Base-by-base conservation (phyloP, 2,888 invertebrate species). In the Tetanocera ferruginea region DNA sequence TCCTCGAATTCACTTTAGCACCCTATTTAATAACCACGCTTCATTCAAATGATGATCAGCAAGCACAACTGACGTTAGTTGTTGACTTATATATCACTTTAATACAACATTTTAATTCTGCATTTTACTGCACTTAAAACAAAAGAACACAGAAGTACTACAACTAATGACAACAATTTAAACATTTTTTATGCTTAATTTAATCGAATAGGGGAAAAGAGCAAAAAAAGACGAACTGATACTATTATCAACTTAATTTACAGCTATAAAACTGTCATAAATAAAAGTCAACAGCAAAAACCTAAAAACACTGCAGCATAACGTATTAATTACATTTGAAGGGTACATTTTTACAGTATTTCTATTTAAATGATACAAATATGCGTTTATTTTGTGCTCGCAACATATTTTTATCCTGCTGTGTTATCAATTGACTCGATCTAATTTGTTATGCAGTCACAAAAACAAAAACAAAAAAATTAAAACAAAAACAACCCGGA, bases 251-350 rank as follows among this genome's bases (percentile, higher is more conserved):
- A 37, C 25, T 52, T 75, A 75, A 75, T 75, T 75, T 75, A 75
- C 74, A 74, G 19, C 74, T 74, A 74, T 64, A 66, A 75, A 75
- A 37, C 31, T 75, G 75, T 67, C 75, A 75, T 75, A 75, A 75
- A 66, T 75, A 66, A 67, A 60, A 19, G 55, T 19, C n/a, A n/a
- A 55, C 52, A 52, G 8, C 11, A 51, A 5, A 60, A 8, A 60
- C 19, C 25, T 25, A 62, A 6, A 51, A 43, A 43, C 14, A 6
- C 11, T 43, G 43, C 43, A 43, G n/a, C 31, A 72, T 25, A 57
- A 72, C 72, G 43, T 64, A 74, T 74, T 74, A 74, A 60, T 74
- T 62, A 74, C 23, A 31, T n/a, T 19, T 67, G 23, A 34, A 55
- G 28, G 52, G 23, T 31, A 31, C n/a, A 52, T n/a, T 25, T 28